Percentiles rank a stretch among this genome's conserved stretches.
Evolutionary conservation across 2,113 vertebrate genomes (phyloP).

Genomic region (Xyrauchen texanus): DNA sequence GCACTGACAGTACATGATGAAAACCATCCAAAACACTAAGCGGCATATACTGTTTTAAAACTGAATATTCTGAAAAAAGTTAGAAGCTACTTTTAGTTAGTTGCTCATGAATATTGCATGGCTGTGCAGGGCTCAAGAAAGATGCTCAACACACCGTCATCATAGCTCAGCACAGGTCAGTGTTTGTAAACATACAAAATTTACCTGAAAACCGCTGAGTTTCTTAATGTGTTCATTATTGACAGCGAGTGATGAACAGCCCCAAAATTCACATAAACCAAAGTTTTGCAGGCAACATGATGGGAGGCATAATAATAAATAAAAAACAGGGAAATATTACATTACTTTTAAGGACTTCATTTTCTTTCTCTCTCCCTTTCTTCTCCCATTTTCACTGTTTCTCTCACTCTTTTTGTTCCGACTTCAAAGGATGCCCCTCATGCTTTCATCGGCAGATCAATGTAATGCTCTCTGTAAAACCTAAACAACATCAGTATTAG

Average conservation of each 20-base stretch:
- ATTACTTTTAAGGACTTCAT: conserved; percentile 16
- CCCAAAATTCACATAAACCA: conserved; percentile 1
- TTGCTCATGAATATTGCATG: no score
- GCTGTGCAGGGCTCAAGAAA: no score
- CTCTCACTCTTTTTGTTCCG: conserved; percentile 2
- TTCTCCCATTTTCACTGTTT: neutral
- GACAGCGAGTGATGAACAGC: conserved; percentile 42
- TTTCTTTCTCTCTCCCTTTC: neutral
- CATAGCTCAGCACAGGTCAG: no score
- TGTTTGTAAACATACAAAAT: conserved; percentile 51
- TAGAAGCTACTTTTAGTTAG: no score
- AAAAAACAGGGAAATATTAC: neutral
- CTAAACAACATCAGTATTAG: conserved; percentile 13
- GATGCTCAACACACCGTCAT: no score
- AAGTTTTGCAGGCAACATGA: conserved; percentile 6
- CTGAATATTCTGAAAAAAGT: no score
- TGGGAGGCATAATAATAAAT: conserved; percentile 10
- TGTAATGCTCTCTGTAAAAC: conserved; percentile 23
- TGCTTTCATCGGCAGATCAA: conserved; percentile 25
- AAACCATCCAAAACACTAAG: no score
- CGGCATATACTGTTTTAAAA: no score
- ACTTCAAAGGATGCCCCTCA: conserved; percentile 11
- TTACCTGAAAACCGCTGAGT: conserved; percentile 37
- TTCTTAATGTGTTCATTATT: conserved; percentile 49
- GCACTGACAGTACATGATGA: no score